Evolutionary conservation across 1,140 invertebrate genomes (phyloP).

Genomic region (Pseudomyrmex sp.): DNA sequence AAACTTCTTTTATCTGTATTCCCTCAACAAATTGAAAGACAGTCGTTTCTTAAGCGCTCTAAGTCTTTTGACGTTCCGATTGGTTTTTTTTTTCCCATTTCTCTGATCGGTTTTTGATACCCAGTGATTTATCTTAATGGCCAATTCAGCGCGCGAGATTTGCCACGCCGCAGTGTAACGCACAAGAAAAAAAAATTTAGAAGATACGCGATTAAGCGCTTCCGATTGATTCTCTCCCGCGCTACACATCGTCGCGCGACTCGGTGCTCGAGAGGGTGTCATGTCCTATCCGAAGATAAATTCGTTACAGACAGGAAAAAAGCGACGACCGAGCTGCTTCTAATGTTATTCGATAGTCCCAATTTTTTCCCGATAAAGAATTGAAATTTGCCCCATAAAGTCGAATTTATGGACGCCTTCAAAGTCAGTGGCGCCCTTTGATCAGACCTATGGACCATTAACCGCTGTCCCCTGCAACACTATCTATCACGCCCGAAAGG

Average conservation of each 20-base stretch:
- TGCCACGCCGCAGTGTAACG: background rate
- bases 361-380: constrained; percentile 59
- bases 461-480: constrained; percentile 58
- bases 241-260: constrained; percentile 2
- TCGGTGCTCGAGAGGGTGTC: background rate
- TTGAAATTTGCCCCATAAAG: constrained; percentile 56
- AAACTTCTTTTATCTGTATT: background rate
- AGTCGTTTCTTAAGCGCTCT: constrained; percentile 1
- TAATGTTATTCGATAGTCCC: constrained; percentile 46
- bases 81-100: background rate
- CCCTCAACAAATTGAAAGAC: constrained; percentile 18
- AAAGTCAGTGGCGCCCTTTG: constrained; percentile 61
- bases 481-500: constrained; percentile 64
- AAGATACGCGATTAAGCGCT: background rate
- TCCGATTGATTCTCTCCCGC: background rate
- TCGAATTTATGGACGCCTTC: constrained; percentile 57
- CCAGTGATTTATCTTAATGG: constrained; percentile 20
- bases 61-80: background rate
- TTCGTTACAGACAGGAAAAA: constrained; percentile 5
- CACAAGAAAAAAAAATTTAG: background rate
- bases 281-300: constrained; percentile 14
- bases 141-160: background rate
- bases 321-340: background rate
- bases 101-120: background rate
- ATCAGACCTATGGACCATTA: constrained; percentile 64